phyloP scores from a whole-genome alignment of 2,797 vertebrate species.

The Alcedo quadribrachys region DNA sequence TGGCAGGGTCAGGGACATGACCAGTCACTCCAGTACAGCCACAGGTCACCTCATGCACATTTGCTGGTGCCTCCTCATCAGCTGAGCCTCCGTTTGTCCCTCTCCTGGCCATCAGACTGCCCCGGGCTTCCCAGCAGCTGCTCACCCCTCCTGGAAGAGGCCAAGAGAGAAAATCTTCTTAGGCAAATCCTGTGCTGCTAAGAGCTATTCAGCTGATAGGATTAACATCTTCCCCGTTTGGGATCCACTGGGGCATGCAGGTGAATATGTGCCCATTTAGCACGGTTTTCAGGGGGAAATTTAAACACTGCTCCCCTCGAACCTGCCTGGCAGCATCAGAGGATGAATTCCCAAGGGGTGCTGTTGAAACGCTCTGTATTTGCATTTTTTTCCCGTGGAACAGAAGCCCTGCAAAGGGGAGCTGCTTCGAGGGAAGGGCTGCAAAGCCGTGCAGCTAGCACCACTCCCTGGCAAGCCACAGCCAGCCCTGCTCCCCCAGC shows the following conservation, averaged over 20 bases:
- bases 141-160: slow-evolving; percentile 16
- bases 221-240: slow-evolving; percentile 39
- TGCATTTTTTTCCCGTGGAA: neutral
- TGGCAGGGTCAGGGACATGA: neutral
- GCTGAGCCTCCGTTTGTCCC: neutral
- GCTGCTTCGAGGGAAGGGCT: neutral
- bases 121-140: neutral
- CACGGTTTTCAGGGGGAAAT: neutral
- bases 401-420: neutral
- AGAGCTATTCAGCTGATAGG: slow-evolving; percentile 19
- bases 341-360: slow-evolving; percentile 7
- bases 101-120: neutral
- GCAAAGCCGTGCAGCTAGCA: slow-evolving; percentile 47
- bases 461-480: slow-evolving; percentile 51
- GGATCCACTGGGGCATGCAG: slow-evolving; percentile 6
- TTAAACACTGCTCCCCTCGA: neutral
- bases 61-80: neutral
- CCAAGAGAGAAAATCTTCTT: slow-evolving; percentile 51
- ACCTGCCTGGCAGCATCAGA: neutral
- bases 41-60: rapidly evolving
- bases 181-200: slow-evolving; percentile 49
- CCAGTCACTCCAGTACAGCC: rapidly evolving
- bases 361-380: slow-evolving; percentile 23
- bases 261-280: slow-evolving; percentile 38
- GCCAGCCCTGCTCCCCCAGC: no score